These are phyloP conservation scores for Solenodon paradoxus DNA, from an alignment of 2,113 vertebrate genomes.

Conservation along the genomic window DNA sequence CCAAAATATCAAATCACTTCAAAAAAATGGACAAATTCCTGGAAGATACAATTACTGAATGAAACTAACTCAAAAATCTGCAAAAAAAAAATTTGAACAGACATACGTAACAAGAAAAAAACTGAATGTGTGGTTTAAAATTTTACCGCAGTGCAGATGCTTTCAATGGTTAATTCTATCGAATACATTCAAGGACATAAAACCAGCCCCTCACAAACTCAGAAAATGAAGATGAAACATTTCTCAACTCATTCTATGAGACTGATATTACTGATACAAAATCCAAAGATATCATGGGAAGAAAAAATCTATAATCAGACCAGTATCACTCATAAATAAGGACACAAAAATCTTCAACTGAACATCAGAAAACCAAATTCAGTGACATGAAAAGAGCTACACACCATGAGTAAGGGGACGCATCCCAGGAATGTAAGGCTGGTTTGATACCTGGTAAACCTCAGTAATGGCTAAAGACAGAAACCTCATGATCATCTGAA, in stretches of 20 bases:
- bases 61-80: conserved; percentile 5
- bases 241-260: neutral
- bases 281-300: neutral
- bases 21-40: neutral
- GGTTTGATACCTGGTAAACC: neutral
- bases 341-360: neutral
- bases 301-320: neutral
- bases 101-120: neutral
- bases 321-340: neutral
- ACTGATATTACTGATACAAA: neutral
- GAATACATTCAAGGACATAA: neutral
- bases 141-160: neutral
- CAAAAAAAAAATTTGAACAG: neutral
- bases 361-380: conserved; percentile 5
- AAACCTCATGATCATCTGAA: neutral
- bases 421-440: neutral
- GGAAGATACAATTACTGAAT: conserved; percentile 24
- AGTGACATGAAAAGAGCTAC: neutral
- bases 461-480: neutral
- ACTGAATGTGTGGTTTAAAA: neutral
- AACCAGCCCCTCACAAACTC: neutral
- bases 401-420: neutral
- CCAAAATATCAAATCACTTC: neutral
- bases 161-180: conserved; percentile 12
- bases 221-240: neutral